Conservation (phyloP, 2,113 vertebrate genomes). For the Jacana jacana region DNA sequence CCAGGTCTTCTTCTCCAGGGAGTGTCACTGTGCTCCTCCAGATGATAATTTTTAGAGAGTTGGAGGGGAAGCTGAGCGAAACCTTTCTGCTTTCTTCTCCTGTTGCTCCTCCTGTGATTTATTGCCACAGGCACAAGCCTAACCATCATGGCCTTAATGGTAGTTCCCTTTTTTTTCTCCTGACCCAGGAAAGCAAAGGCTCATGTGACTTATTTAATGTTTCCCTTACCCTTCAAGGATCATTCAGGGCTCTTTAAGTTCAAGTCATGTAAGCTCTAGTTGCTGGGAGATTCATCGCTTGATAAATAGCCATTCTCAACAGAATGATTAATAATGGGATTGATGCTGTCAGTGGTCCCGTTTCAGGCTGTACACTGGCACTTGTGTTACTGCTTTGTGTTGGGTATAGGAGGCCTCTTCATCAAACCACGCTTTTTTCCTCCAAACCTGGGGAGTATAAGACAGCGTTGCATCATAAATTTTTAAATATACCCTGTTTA, state of each 20-base stretch:
- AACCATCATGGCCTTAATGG: neutral
- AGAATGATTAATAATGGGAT: constrained; percentile 8
- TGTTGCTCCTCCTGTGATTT: neutral
- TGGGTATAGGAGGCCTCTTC: constrained; percentile 1
- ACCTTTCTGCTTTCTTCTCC: neutral
- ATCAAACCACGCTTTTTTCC: neutral
- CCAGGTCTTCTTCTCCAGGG: neutral
- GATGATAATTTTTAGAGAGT: neutral
- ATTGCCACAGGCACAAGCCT: neutral
- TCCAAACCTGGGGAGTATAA: constrained; percentile 12
- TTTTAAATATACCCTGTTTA: constrained; percentile 60
- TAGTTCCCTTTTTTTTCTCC: neutral
- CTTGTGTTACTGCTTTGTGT: constrained; percentile 9
- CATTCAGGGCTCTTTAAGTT: neutral
- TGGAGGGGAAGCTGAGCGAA: neutral
- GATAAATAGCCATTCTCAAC: constrained; percentile 9
- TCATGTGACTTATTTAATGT: neutral
- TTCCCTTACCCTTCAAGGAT: constrained; percentile 11
- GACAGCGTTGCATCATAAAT: constrained; percentile 19
- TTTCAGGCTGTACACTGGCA: neutral
- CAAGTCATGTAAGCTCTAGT: neutral
- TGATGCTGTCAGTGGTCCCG: neutral
- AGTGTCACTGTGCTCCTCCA: neutral
- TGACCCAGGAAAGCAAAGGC: neutral
- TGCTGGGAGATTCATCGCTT: neutral